phyloP scores from a whole-genome alignment of 2,888 invertebrate species.

The Hypomecis punctinalis region DNA sequence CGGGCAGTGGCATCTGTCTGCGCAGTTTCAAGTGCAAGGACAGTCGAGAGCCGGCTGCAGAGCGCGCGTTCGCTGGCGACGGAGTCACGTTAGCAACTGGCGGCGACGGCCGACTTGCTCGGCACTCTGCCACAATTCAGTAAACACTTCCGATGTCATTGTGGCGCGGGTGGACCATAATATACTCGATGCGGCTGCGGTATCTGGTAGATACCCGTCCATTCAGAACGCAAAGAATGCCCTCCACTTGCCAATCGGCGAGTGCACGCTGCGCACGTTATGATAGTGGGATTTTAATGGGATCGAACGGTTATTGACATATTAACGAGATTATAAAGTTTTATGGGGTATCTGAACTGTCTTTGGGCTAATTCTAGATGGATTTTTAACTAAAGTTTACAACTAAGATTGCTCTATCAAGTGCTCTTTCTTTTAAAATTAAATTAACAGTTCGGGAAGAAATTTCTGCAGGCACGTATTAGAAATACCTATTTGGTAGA shows the following conservation, averaged over 20 bases:
- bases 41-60: slow-evolving; percentile 30
- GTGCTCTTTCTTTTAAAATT: too few relatives aligned
- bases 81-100: slow-evolving; percentile 36
- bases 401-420: too few relatives aligned
- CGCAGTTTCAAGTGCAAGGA: slow-evolving; percentile 61
- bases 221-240: slow-evolving; percentile 22
- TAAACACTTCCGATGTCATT: slow-evolving; percentile 51
- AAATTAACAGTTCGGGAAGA: too few relatives aligned
- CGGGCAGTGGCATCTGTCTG: slow-evolving; percentile 39
- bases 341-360: neutral
- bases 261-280: slow-evolving; percentile 9
- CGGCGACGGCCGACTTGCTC: slow-evolving; percentile 34
- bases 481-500: too few relatives aligned
- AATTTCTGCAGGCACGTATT: too few relatives aligned
- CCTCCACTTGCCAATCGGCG: slow-evolving; percentile 16
- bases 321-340: neutral
- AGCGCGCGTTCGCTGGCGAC: slow-evolving; percentile 14
- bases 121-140: slow-evolving; percentile 52
- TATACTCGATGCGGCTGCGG: slow-evolving; percentile 6
- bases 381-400: too few relatives aligned
- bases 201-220: slow-evolving; percentile 26
- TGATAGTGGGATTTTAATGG: slow-evolving; percentile 3
- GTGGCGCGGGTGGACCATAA: slow-evolving; percentile 22
- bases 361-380: neutral
- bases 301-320: slow-evolving; percentile 20